These are phyloP conservation scores for Eurypyga helias DNA, from an alignment of 2,113 vertebrate species.

Conservation along the genomic window DNA sequence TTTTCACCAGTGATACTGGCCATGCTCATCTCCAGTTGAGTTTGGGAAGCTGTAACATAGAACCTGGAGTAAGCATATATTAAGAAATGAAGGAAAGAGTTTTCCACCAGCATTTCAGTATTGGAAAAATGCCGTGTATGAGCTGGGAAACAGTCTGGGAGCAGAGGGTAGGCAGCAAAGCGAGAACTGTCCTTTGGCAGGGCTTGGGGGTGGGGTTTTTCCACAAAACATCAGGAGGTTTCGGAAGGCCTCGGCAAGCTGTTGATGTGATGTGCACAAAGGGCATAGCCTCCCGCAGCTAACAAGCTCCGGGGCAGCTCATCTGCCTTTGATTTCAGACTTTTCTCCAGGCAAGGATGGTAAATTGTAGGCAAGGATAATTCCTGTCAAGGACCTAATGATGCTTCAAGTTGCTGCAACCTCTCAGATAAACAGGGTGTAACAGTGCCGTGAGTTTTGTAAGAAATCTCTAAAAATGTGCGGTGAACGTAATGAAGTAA, in stretches of 20 bases:
- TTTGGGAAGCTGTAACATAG: background rate
- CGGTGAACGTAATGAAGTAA: background rate
- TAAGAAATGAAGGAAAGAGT: background rate
- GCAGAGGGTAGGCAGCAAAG: background rate
- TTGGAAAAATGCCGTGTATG: background rate
- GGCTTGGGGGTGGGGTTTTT: background rate
- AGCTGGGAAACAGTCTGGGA: background rate
- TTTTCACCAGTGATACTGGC: background rate
- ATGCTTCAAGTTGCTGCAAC: constrained; percentile 20
- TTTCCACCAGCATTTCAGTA: background rate
- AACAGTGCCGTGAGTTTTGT: background rate
- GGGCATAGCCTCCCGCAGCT: background rate
- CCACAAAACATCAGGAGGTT: background rate
- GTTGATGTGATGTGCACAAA: background rate
- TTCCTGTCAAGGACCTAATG: background rate
- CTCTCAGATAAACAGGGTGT: background rate
- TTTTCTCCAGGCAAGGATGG: background rate
- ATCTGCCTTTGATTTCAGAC: constrained; percentile 7
- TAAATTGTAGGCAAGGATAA: constrained; percentile 5
- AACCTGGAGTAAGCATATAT: background rate
- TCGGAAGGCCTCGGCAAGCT: background rate
- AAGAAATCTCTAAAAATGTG: background rate
- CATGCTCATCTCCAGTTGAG: accelerated
- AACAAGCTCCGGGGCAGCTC: constrained; percentile 32
- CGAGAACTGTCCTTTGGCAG: background rate